These are phyloP conservation scores for Hippolais icterina DNA, from an alignment of 2,113 vertebrate species.

Conservation along the genomic window DNA sequence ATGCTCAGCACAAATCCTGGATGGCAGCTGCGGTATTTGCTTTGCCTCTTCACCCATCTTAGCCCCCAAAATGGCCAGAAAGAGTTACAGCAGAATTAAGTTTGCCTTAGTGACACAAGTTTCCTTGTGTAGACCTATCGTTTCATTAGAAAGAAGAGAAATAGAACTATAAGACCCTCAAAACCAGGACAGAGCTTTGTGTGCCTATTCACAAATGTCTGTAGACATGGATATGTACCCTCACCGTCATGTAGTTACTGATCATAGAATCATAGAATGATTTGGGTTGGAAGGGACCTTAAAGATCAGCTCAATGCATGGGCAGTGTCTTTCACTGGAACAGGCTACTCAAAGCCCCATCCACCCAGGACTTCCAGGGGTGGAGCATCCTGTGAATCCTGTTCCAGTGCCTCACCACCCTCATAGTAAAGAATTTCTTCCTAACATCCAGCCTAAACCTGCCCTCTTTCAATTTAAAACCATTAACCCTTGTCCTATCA, in stretches of 20 bases:
- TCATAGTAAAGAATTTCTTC: neutral
- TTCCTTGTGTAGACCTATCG: neutral
- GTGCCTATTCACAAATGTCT: neutral
- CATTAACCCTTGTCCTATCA: neutral
- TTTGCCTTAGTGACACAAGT: neutral
- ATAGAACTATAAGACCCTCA: neutral
- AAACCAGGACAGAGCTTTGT: neutral
- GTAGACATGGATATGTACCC: rapidly evolving
- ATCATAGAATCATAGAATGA: neutral
- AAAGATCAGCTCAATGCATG: neutral
- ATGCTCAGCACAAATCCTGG: neutral
- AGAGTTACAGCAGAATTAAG: neutral
- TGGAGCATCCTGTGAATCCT: neutral
- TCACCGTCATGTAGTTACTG: rapidly evolving
- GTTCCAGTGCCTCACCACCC: neutral
- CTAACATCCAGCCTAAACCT: neutral
- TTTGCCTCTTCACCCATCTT: neutral
- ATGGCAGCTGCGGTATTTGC: rapidly evolving
- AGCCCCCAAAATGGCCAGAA: neutral
- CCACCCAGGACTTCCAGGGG: neutral
- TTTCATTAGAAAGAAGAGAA: neutral
- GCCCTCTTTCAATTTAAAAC: neutral
- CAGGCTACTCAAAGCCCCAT: neutral
- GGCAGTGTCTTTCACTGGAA: neutral
- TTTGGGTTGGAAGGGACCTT: neutral